Conservation (phyloP, 2,888 invertebrate species). For the Epirrita christyi region DNA sequence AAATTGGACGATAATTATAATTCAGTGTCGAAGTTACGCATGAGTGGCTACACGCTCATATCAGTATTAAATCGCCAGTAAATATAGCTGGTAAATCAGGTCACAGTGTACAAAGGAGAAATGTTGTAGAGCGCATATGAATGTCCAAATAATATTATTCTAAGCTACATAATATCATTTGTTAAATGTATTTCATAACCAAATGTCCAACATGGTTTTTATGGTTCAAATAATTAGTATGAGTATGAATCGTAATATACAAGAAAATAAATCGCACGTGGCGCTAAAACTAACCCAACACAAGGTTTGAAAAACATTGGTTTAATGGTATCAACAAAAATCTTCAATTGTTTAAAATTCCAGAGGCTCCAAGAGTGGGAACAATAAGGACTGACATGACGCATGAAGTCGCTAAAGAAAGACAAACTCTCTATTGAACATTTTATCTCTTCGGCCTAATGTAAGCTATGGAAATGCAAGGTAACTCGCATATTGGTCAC, state of each 20-base stretch:
- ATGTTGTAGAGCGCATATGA: neutral
- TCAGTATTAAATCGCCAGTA: conserved; percentile 27
- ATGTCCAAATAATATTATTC: neutral
- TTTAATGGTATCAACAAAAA: too few relatives aligned
- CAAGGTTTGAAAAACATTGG: too few relatives aligned
- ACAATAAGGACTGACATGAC: neutral
- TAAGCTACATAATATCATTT: too few relatives aligned
- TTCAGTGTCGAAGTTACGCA: conserved; percentile 8
- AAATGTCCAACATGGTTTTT: too few relatives aligned
- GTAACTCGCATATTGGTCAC: conserved; percentile 66
- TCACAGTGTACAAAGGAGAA: conserved; percentile 33
- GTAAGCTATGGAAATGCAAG: conserved; percentile 71
- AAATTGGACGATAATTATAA: conserved; percentile 24
- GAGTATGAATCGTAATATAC: too few relatives aligned
- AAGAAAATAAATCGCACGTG: too few relatives aligned
- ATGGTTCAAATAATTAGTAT: too few relatives aligned
- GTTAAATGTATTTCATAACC: too few relatives aligned
- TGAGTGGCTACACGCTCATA: conserved; percentile 11
- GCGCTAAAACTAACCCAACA: too few relatives aligned
- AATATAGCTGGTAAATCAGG: conserved; percentile 32
- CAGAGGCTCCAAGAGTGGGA: too few relatives aligned
- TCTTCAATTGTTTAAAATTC: too few relatives aligned
- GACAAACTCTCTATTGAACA: neutral
- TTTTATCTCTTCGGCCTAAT: conserved; percentile 22
- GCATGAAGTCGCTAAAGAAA: neutral